Base-by-base conservation (phyloP, 1,140 invertebrate species). In the Anastatus disparis region DNA sequence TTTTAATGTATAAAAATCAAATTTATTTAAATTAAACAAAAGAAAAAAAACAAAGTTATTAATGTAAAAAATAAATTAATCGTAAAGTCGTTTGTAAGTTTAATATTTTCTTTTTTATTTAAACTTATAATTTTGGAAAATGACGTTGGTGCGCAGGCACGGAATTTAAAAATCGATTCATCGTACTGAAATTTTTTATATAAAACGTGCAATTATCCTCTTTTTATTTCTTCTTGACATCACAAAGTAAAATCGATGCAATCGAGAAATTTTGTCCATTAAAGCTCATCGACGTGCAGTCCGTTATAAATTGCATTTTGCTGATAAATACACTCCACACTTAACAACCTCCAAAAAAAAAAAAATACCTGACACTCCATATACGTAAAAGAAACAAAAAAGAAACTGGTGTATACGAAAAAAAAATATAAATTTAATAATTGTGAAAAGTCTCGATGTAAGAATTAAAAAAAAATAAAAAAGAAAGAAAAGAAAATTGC, bases 401-500 rank as follows among this genome's bases (percentile, higher is more conserved):
- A 24, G n/a, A 42, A 29, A n/a, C 42, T 69, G 31, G 20, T 31
- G 48, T 62, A 46, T 24, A 55, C 42, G 58, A n/a, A 48, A 42
- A 55, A 52, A 22, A n/a, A 24, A 22, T 29, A 53, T 27, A n/a
- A 27, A 15, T 15, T 7, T 27, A 31, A n/a, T 15, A 6, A 3
- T 27, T 17, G 56, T 20, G 38, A n/a, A 62, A 48, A 31, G 27
- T 48, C n/a, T 31, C 52, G 2, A 55, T 24, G 42, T 17, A n/a
- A n/a, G 6, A 55, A 55, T 2, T 31, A 24, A 35, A 40, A n/a
- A 59, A 3, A 26, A 40, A 31, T 40, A 17, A 24, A 12, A 58
- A 15, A n/a, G n/a, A n/a, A n/a, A n/a, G n/a, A n/a, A n/a, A n/a
- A 78, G 76, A 65, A 56, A 71, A 77, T 70, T 56, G 53, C 17